phyloP scores from a whole-genome alignment of 30 jellyfish, hydroid and myxozoan species.

The Catostylus mosaicus region DNA sequence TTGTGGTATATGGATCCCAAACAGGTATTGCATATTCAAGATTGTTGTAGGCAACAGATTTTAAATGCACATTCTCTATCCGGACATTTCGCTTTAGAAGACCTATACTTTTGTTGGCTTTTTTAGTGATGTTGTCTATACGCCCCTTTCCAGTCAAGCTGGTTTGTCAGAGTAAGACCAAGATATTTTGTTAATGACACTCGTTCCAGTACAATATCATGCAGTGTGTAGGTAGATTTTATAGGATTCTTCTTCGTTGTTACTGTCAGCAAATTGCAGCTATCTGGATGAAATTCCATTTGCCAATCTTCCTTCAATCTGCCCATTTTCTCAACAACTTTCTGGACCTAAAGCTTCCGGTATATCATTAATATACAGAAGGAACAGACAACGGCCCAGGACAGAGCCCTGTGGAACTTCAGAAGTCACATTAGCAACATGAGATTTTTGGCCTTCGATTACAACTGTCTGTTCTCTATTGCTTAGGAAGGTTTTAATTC shows the following conservation, averaged over 20 bases:
- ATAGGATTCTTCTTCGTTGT: conserved; percentile 5
- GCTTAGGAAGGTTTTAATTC: conserved; percentile 10
- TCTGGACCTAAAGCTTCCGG: conserved; percentile 17
- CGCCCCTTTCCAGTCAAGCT: background rate
- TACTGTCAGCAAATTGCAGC: background rate
- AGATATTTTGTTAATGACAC: conserved; percentile 13
- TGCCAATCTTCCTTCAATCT: conserved; percentile 32
- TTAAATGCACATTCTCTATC: too few species aligned
- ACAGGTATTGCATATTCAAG: conserved; percentile 7
- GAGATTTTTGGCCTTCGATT: conserved; percentile 3
- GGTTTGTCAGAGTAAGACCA: background rate
- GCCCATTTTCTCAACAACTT: conserved; percentile 2
- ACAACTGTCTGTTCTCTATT: conserved; percentile 12
- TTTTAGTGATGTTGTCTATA: background rate
- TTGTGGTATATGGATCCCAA: conserved; percentile 11
- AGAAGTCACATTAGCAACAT: conserved; percentile 10
- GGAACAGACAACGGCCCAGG: conserved; percentile 44
- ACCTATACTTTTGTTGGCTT: background rate
- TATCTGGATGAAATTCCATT: conserved; percentile 6
- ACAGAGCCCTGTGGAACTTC: conserved; percentile 49
- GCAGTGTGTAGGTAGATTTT: background rate
- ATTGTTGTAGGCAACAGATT: too few species aligned
- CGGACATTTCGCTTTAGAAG: conserved; percentile 9
- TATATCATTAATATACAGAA: conserved; percentile 21
- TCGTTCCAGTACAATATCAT: background rate